Evolutionary conservation across 2,113 vertebrate genomes (phyloP), one percentile per base, ranked within the genome.

Genomic region (Octodon degus): DNA sequence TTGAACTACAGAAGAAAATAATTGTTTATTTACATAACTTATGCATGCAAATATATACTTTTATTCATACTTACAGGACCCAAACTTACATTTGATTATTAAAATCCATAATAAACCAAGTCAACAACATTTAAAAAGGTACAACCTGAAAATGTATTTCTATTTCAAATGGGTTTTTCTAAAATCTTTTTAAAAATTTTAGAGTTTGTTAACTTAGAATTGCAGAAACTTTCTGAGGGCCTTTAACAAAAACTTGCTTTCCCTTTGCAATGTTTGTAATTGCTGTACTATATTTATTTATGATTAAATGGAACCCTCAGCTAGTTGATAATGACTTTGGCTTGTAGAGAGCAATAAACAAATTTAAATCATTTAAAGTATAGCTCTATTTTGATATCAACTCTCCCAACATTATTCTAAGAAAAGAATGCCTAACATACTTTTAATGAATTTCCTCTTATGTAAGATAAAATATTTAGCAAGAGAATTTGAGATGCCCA

Each of bases 181-280:
- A 94, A 95, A 97, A 96, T 87, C 97, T 88, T 95, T 50, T 91
- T 96, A 95, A 97, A 90, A 63, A 13, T 84, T 98, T 97, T 97
- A 97, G 96, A 96, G 88, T 97, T 96, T 97, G 97, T 97, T 98
- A 98, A 98, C 96, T 97, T 98, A 96, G 89, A 19, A 63, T 40
- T 58, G 96, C 34, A 96, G 82, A 96, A 91, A 93, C 7, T 95
- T 98, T 98, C 19, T 65, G 43, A 94, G 92, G 87, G 37, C 82
- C 93, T 97, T 97, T 97, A 32, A 89, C 90, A 96, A 96, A 96
- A 96, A 68, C 47, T 37, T 97, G 91, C 88, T 96, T 97, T 98
- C 98, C 95, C 58, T 87, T 92, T 98, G 96, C 95, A 93, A 89
- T 95, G 94, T 97, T 98, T 97, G 68, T 92, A 95, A 97, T 96